These are phyloP conservation scores for Archilochus colubris DNA, from an alignment of 2,113 vertebrate species.

Conservation along the genomic window DNA sequence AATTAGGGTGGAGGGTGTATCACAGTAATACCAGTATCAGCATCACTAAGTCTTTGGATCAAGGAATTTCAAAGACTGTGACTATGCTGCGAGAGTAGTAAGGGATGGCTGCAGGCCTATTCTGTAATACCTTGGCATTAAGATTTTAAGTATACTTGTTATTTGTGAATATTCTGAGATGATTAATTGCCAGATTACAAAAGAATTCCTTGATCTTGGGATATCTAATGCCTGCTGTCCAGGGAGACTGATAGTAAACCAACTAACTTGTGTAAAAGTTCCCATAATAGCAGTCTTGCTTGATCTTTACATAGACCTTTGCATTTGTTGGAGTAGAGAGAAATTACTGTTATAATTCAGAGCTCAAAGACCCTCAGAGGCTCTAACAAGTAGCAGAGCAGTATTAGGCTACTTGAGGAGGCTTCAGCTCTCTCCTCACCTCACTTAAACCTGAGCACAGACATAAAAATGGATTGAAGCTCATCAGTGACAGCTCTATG, in stretches of 20 bases:
- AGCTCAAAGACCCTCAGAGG: not conserved
- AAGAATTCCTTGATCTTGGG: slow-evolving; percentile 27
- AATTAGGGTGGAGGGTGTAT: not conserved
- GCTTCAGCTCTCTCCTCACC: not conserved
- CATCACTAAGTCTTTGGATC: not conserved
- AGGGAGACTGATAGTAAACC: not conserved
- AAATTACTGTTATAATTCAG: not conserved
- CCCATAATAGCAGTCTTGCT: not conserved
- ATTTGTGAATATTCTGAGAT: slow-evolving; percentile 10
- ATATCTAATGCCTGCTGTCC: not conserved
- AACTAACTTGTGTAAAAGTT: not conserved
- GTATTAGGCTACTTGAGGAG: not conserved
- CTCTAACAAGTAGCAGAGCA: not conserved
- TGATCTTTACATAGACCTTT: not conserved
- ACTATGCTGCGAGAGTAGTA: not conserved
- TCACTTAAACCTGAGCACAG: not conserved
- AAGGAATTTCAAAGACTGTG: not conserved
- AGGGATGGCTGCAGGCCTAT: not conserved
- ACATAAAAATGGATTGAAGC: not conserved
- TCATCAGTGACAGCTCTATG: not conserved
- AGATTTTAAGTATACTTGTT: slow-evolving; percentile 29
- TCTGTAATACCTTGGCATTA: slow-evolving; percentile 1
- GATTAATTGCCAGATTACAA: slow-evolving; percentile 59
- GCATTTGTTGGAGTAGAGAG: not conserved
- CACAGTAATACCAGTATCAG: not conserved